Conservation (phyloP, 2,797 vertebrate genomes). For the Melanogrammus aeglefinus region DNA sequence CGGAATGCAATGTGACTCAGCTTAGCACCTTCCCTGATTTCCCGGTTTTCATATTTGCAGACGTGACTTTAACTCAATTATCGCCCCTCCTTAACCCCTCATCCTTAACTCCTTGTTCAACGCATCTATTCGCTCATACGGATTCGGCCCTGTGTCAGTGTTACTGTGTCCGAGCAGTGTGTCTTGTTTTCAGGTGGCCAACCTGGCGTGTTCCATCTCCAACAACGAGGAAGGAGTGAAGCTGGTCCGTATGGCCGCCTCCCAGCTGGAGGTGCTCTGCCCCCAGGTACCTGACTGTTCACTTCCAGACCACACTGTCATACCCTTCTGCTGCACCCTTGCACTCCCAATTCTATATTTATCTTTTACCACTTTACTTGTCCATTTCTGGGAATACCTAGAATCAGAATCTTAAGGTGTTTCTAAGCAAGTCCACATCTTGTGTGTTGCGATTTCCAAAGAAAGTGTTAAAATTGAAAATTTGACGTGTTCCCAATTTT, state of each 20-base stretch:
- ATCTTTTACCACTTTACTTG: background rate
- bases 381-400: background rate
- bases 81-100: constrained; percentile 16
- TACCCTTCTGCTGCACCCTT: background rate
- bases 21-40: background rate
- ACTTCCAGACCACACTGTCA: background rate
- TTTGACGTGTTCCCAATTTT: background rate
- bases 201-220: constrained; percentile 97
- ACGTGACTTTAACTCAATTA: constrained; percentile 35
- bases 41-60: background rate
- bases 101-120: background rate
- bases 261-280: constrained; percentile 93
- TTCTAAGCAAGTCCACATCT: background rate
- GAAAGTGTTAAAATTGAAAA: background rate
- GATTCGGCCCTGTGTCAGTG: constrained; percentile 10
- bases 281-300: constrained; percentile 83
- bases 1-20: constrained; percentile 18
- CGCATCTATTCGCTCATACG: background rate
- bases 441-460: background rate
- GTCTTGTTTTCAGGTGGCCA: constrained; percentile 84
- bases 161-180: constrained; percentile 23
- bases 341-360: background rate
- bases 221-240: constrained; percentile 99
- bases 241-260: constrained; percentile 96
- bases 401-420: background rate